Base-by-base conservation (phyloP, 2,797 vertebrate genomes). In the Coilia nasus region DNA sequence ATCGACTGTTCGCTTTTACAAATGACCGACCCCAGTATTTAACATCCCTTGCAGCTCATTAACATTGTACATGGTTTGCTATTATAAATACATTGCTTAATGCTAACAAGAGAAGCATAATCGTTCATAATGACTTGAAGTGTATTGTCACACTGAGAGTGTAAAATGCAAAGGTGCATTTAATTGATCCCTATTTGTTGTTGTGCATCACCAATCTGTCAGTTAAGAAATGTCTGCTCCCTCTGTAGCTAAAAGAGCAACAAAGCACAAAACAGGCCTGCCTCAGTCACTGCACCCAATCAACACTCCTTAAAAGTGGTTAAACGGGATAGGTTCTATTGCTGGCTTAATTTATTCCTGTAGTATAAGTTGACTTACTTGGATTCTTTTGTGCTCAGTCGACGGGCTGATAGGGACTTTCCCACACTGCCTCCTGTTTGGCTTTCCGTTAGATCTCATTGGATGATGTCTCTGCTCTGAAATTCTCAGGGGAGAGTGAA, bases 101-200 rank as follows among this genome's bases (percentile, higher is more conserved):
- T 41, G 67, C 41, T 75, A 41, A 75, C 15, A 0, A 14, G 67
- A 19, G 67, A 75, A 75, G 35, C 67, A 15, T 35, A 31, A 71
- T 31, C 31, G 28, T 75, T 67, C 21, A 17, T 6, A 31, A 71
- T 71, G 67, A 71, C 31, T 35, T 71, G 5, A 19, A 11, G 67
- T 75, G 15, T 75, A 21, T 35, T 35, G 6, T 21, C 67, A 75
- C 17, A 6, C 35, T 23, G 12, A 6, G 6, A 75, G 67, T 35
- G 67, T 75, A 4, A 75, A 75, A 35, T 75, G 31, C 35, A 75
- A 71, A 71, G 28, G 64, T 71, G 64, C 6, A 35, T 75, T 75
- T 41, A 35, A 41, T 41, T 75, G 3, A 0, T 28, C 15, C 67
- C 35, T 41, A 31, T 75, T 75, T 59, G 14, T 19, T 59, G 17